Conservation (phyloP, 2,888 invertebrate genomes). For the Dione juno region DNA sequence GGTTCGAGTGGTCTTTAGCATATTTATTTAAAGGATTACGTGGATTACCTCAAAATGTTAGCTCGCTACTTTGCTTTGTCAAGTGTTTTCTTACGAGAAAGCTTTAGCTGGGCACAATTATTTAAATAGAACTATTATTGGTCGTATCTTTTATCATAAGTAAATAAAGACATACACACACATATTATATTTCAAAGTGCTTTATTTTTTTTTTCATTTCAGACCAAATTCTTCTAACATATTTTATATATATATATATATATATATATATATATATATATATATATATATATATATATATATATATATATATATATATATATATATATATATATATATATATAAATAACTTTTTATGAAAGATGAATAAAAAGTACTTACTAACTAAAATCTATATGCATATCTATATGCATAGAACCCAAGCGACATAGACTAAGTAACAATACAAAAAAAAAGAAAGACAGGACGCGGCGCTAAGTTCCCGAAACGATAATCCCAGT, state of each 20-base stretch:
- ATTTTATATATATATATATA: not conserved
- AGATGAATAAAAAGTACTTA: too few relatives aligned
- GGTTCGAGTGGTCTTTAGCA: constrained; percentile 60
- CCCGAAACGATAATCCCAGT: constrained; percentile 66
- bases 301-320: too few relatives aligned
- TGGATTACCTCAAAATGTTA: constrained; percentile 63
- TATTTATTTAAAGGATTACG: constrained; percentile 78
- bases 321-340: too few relatives aligned
- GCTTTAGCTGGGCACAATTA: constrained; percentile 31
- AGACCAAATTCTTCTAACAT: not conserved
- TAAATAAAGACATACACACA: not conserved
- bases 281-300: too few relatives aligned
- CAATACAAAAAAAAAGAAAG: constrained; percentile 14
- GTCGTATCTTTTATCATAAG: constrained; percentile 22
- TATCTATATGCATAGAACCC: not conserved
- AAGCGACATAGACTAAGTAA: not conserved
- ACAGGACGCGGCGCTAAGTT: constrained; percentile 68
- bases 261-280: too few relatives aligned
- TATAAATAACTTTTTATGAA: too few relatives aligned
- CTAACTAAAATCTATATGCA: not conserved
- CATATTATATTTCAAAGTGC: not conserved
- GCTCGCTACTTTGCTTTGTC: constrained; percentile 49
- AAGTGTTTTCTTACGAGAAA: constrained; percentile 62
- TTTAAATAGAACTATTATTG: constrained; percentile 29
- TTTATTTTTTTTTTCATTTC: too few relatives aligned